Evolutionary conservation across 1,140 invertebrate genomes (phyloP).

Genomic region (Yoshiicerus persimilis): DNA sequence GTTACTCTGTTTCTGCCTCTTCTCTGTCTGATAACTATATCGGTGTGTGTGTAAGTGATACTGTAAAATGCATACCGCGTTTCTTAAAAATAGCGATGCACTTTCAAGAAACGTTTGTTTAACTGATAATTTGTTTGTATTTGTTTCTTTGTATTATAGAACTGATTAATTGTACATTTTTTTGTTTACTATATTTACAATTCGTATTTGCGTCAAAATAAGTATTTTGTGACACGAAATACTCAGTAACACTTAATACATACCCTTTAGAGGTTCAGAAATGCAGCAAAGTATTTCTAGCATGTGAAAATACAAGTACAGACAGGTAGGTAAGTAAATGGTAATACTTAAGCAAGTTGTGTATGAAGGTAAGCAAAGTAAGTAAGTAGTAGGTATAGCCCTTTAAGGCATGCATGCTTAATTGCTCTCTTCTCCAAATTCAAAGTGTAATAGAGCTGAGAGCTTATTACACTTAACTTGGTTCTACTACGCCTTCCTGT

Average conservation of each 20-base stretch:
- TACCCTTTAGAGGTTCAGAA: not conserved
- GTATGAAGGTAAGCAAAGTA: not conserved
- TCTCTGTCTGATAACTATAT: not conserved
- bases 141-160: too few relatives aligned
- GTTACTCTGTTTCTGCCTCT: not conserved
- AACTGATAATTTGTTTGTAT: too few relatives aligned
- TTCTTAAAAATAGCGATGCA: too few relatives aligned
- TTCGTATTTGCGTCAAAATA: too few relatives aligned
- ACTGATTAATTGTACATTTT: too few relatives aligned
- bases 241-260: not conserved
- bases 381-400: not conserved
- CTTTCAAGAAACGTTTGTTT: too few relatives aligned
- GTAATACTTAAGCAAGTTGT: not conserved
- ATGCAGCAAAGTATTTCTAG: not conserved
- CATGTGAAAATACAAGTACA: not conserved
- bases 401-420: conserved; percentile 22
- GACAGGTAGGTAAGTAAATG: not conserved
- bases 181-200: too few relatives aligned
- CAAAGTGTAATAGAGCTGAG: conserved; percentile 16
- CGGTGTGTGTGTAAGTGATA: not conserved
- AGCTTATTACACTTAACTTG: conserved; percentile 20
- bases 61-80: not conserved
- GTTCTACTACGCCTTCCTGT: not conserved
- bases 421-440: conserved; percentile 17
- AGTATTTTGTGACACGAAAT: not conserved